phyloP scores from a whole-genome alignment of 2,113 vertebrate genomes.

The Neolamprologus kungweensis region DNA sequence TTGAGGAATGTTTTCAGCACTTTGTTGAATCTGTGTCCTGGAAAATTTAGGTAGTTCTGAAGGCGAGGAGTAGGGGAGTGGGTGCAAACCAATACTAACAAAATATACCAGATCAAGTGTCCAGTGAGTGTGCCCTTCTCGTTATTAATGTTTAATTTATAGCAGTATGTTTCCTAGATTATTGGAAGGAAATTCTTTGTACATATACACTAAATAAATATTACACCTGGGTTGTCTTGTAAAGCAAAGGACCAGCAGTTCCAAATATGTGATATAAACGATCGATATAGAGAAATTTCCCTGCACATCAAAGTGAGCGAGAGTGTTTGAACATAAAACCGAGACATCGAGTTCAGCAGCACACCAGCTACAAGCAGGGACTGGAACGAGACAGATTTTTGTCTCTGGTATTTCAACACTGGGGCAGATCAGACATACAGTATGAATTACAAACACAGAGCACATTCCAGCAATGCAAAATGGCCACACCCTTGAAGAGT shows the following conservation, averaged over 20 bases:
- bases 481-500: slow-evolving; percentile 50
- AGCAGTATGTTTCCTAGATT: neutral
- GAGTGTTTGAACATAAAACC: neutral
- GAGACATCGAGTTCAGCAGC: neutral
- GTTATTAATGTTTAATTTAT: neutral
- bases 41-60: neutral
- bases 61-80: neutral
- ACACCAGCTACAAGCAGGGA: neutral
- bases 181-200: neutral
- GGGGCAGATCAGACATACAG: slow-evolving; percentile 34
- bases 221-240: neutral
- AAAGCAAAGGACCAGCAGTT: neutral
- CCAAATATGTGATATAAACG: neutral
- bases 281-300: neutral
- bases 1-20: neutral
- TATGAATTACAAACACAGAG: slow-evolving; percentile 40
- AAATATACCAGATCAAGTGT: neutral
- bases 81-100: neutral
- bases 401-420: slow-evolving; percentile 39
- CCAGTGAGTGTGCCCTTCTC: neutral
- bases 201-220: neutral
- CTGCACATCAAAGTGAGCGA: neutral
- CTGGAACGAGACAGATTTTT: neutral
- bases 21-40: neutral
- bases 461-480: slow-evolving; percentile 46